Evolutionary conservation across 2,888 invertebrate genomes (phyloP).

Genomic region (Drosophila maculinotata): DNA sequence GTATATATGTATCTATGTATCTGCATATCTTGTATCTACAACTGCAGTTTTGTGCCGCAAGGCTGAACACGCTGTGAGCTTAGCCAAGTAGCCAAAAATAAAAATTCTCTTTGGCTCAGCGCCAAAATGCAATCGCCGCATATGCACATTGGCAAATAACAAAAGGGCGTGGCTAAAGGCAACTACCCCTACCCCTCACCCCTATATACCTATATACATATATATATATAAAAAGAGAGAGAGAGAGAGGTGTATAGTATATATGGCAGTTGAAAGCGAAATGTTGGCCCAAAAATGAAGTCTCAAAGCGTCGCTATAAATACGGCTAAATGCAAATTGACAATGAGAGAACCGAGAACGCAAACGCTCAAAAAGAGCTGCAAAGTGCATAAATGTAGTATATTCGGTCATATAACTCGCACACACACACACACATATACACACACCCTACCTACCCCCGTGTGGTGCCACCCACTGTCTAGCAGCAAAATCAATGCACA

Average conservation of each 20-base stretch:
- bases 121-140: slow-evolving; percentile 66
- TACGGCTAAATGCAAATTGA: slow-evolving; percentile 61
- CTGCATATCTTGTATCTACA: slow-evolving; percentile 43
- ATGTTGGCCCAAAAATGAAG: slow-evolving; percentile 61
- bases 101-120: slow-evolving; percentile 65
- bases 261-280: slow-evolving; percentile 44
- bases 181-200: background rate
- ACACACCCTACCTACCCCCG: background rate
- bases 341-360: slow-evolving; percentile 42
- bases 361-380: slow-evolving; percentile 18
- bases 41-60: slow-evolving; percentile 47
- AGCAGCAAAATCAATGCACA: slow-evolving; percentile 73
- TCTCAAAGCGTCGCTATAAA: slow-evolving; percentile 63
- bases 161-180: slow-evolving; percentile 19
- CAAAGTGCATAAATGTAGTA: slow-evolving; percentile 29
- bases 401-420: background rate
- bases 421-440: background rate
- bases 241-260: slow-evolving; percentile 10
- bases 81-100: slow-evolving; percentile 78
- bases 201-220: slow-evolving; percentile 2
- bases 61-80: slow-evolving; percentile 54
- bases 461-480: background rate
- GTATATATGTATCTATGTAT: slow-evolving; percentile 19
- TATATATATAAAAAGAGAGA: slow-evolving; percentile 3
- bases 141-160: slow-evolving; percentile 39